phyloP scores from a whole-genome alignment of 1,140 invertebrate genomes.

The Reticulitermes speratus region DNA sequence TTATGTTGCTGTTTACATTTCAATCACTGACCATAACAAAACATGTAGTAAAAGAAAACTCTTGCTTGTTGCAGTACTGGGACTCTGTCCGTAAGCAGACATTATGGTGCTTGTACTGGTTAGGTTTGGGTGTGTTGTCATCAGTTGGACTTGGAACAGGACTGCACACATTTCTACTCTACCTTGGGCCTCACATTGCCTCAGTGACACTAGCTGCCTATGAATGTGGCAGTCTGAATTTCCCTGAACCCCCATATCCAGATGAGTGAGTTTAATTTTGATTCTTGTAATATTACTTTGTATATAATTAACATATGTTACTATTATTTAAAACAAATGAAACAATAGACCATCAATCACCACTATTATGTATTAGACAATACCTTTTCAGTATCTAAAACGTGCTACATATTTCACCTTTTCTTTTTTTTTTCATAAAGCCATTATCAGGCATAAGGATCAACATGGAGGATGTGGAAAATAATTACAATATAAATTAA shows the following conservation, averaged over 20 bases:
- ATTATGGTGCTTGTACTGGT: conserved; percentile 88
- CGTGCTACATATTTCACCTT: too few species aligned
- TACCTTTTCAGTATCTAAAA: too few species aligned
- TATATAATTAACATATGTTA: too few species aligned
- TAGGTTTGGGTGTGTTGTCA: conserved; percentile 91
- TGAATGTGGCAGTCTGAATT: conserved; percentile 92
- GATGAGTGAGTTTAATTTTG: conserved; percentile 47
- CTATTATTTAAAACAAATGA: too few species aligned
- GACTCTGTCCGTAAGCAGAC: conserved; percentile 18
- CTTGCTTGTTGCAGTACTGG: conserved; percentile 22
- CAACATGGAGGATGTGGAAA: too few species aligned
- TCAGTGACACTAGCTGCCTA: conserved; percentile 97
- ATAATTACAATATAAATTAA: too few species aligned
- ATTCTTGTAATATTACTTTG: not conserved
- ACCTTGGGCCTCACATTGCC: conserved; percentile 90
- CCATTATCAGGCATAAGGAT: too few species aligned
- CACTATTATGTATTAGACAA: too few species aligned
- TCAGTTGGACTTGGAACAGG: conserved; percentile 97
- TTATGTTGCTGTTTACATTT: too few species aligned
- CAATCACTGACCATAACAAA: too few species aligned
- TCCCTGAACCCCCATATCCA: conserved; percentile 90
- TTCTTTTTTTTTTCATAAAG: too few species aligned
- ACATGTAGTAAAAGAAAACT: not conserved
- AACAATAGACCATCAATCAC: too few species aligned
- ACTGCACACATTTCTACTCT: conserved; percentile 96